phyloP scores from a whole-genome alignment of 2,797 vertebrate genomes.

The Falco concolor region DNA sequence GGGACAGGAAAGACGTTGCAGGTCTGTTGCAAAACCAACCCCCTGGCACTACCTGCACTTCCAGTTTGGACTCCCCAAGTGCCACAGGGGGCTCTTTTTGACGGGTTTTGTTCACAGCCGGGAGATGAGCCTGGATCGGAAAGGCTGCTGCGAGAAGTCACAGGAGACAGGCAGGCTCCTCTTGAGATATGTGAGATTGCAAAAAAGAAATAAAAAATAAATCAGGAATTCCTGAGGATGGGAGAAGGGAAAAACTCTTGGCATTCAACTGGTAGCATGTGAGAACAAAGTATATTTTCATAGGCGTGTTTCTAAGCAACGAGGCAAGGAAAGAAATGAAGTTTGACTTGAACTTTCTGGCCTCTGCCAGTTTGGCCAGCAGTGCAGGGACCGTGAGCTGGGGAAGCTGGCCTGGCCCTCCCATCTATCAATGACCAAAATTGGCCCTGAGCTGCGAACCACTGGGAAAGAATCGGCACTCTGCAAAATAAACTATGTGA shows the following conservation, averaged over 20 bases:
- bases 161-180: background rate
- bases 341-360: conserved; percentile 69
- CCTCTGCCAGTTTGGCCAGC: conserved; percentile 66
- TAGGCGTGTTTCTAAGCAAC: conserved; percentile 72
- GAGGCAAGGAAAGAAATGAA: conserved; percentile 58
- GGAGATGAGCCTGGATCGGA: background rate
- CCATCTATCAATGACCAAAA: conserved; percentile 61
- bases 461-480: conserved; percentile 32
- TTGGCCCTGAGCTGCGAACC: conserved; percentile 37
- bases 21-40: conserved; percentile 3
- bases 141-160: background rate
- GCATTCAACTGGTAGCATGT: conserved; percentile 50
- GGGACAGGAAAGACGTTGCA: background rate
- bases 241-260: conserved; percentile 39
- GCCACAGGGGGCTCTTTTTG: conserved; percentile 19
- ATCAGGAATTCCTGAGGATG: conserved; percentile 59
- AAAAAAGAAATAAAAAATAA: conserved; percentile 58
- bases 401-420: conserved; percentile 43
- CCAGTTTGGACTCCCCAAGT: background rate
- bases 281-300: conserved; percentile 72
- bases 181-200: background rate
- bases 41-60: background rate
- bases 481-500: conserved; percentile 36
- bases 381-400: background rate
- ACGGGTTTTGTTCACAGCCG: background rate